These are phyloP conservation scores for Lepilemur septentrionalis DNA, from an alignment of 2,797 vertebrate genomes.

Conservation along the genomic window DNA sequence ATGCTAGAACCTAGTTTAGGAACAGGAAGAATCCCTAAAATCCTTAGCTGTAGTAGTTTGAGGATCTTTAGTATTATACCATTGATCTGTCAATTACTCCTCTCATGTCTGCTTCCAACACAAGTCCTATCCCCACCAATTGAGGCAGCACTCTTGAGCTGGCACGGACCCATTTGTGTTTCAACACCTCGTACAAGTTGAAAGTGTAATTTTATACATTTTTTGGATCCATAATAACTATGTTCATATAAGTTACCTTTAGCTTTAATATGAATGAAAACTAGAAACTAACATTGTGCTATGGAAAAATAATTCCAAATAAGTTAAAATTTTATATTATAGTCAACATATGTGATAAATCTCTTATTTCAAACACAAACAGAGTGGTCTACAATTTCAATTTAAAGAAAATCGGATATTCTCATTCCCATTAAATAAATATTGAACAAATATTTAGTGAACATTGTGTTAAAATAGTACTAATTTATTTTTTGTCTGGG, in stretches of 20 bases:
- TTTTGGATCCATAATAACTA: not conserved
- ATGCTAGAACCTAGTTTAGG: not conserved
- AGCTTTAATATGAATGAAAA: not conserved
- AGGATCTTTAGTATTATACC: not conserved
- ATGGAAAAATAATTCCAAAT: conserved; percentile 28
- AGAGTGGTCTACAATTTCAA: not conserved
- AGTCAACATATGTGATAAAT: not conserved
- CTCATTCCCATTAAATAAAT: not conserved
- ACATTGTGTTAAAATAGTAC: not conserved
- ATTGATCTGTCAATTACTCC: not conserved
- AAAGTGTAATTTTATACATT: not conserved
- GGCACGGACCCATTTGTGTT: conserved; percentile 23
- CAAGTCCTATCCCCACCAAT: not conserved
- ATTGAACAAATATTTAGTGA: not conserved
- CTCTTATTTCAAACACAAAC: conserved; percentile 13
- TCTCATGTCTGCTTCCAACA: not conserved
- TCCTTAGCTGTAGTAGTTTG: not conserved
- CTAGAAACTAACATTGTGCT: not conserved
- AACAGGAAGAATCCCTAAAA: conserved; percentile 9
- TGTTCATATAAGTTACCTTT: not conserved
- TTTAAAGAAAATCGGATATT: not conserved
- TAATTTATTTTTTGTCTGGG: not conserved
- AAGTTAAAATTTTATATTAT: not conserved
- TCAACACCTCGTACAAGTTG: not conserved
- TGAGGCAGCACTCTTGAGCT: conserved; percentile 12